Evolutionary conservation across 1,140 invertebrate species (phyloP), one percentile per base, ranked within the genome.

Genomic region (Triops longicaudatus): DNA sequence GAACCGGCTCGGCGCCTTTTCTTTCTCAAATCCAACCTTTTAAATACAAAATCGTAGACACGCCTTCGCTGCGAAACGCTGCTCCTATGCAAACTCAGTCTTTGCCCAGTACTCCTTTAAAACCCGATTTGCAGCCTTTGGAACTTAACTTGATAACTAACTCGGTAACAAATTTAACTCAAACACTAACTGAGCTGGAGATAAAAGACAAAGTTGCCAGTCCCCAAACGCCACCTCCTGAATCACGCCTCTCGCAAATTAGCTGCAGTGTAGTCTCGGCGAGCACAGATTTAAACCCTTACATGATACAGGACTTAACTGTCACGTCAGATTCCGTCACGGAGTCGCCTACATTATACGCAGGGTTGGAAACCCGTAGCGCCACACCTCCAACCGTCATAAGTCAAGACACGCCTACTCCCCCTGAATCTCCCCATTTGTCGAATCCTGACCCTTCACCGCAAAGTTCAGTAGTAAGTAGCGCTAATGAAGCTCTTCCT

Each of bases 231-330:
- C 14, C 50, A 14, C 50, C 50, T 14, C n/a, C 50, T 4, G 50
- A 63, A 14, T 63, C 50, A n/a, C 50, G 50, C 50, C 50, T 63
- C 22, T 63, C 50, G 5, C 22, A 63, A n/a, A n/a, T 63, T 14
- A 63, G 50, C 50, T 63, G 17, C 50, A n/a, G 17, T 17, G n/a
- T 63, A 22, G 22, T 14, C 17, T 63, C 50, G 14, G 6, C 73
- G 9, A 77, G 76, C 72, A 77, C 76, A 26, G 76, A 77, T 44
- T 27, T 77, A 72, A 73, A 41, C n/a, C 76, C 76, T 27, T 77
- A 77, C 42, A 77, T 77, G 76, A 28, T 75, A 1, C 44, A 41
- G 5, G 28, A 43, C 26, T 26, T 44, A 10, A 14, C 37, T 31
- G 17, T 42, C 28, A 41, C 63, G 26, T 77, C 63, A 41, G 26